Evolutionary conservation across 2,888 invertebrate species (phyloP).

Genomic region (Eurois occulta): DNA sequence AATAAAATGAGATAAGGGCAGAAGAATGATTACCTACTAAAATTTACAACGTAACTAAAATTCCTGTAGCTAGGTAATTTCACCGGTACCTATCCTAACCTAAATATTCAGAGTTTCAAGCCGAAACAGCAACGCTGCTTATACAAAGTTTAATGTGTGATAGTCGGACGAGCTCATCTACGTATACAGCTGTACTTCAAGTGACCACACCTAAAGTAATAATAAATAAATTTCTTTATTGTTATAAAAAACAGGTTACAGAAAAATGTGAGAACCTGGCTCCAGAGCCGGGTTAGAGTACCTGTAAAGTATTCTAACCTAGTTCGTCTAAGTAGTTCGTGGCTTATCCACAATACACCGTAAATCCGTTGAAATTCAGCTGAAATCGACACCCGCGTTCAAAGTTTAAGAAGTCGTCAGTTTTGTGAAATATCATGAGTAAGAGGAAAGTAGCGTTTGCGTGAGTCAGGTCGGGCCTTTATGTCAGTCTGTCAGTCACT

Average conservation of each 20-base stretch:
- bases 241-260: too few species aligned
- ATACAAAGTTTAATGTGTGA: not conserved
- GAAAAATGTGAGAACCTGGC: too few species aligned
- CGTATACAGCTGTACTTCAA: not conserved
- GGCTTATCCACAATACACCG: constrained; percentile 2
- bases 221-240: too few species aligned
- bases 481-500: constrained; percentile 74
- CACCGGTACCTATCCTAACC: not conserved
- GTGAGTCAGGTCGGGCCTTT: constrained; percentile 72
- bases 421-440: constrained; percentile 76
- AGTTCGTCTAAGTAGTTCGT: too few species aligned
- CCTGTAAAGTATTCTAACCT: too few species aligned
- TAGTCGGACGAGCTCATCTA: not conserved
- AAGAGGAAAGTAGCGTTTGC: constrained; percentile 77
- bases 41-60: too few species aligned
- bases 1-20: too few species aligned
- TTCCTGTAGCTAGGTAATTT: not conserved
- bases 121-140: not conserved
- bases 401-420: constrained; percentile 68
- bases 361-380: constrained; percentile 19
- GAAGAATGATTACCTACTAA: too few species aligned
- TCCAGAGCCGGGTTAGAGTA: too few species aligned
- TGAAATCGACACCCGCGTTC: constrained; percentile 56
- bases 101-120: not conserved
- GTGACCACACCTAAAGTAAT: not conserved